Conservation (phyloP, 2,113 vertebrate genomes). For the Prunella himalayana region DNA sequence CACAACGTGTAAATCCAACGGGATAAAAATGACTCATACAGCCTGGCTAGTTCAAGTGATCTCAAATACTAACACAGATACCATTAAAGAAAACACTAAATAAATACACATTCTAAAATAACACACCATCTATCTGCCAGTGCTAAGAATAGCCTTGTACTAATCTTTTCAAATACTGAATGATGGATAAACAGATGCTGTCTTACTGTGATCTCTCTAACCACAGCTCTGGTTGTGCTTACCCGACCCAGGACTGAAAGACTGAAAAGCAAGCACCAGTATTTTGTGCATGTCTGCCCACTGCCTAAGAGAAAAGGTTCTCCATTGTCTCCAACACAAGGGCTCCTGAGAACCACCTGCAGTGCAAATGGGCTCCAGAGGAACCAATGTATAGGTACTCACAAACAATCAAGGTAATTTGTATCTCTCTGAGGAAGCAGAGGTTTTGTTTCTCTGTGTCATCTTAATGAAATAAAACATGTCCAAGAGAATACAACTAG, state of each 20-base stretch:
- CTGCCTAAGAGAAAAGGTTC: neutral
- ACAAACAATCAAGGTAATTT: neutral
- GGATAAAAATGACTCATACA: neutral
- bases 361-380: neutral
- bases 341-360: neutral
- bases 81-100: neutral
- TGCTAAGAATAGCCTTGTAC: neutral
- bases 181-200: constrained; percentile 15
- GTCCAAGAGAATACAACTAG: neutral
- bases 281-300: neutral
- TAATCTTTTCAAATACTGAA: constrained; percentile 28
- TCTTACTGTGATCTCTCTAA: neutral
- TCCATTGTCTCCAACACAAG: neutral
- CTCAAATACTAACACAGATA: constrained; percentile 18
- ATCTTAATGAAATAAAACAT: neutral
- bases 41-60: neutral
- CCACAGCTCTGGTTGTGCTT: neutral
- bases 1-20: neutral
- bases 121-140: neutral
- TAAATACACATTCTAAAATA: constrained; percentile 20
- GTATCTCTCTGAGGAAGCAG: neutral
- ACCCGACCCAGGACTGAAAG: neutral
- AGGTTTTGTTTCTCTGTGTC: neutral
- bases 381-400: neutral
- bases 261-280: neutral